phyloP scores from a whole-genome alignment of 2,797 vertebrate species.

The Rhinella marina region DNA sequence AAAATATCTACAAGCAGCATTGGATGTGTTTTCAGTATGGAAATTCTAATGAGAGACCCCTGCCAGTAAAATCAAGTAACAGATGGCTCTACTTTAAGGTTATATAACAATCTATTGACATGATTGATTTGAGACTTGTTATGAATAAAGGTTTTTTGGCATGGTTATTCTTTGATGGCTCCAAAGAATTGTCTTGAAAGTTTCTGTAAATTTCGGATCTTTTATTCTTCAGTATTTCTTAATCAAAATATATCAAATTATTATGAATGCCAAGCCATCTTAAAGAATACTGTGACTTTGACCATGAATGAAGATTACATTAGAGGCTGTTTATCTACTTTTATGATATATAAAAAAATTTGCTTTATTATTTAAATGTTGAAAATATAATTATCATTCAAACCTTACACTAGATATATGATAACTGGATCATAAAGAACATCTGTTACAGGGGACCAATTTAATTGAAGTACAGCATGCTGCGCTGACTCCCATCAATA shows the following conservation, averaged over 20 bases:
- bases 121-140: constrained; percentile 33
- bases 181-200: constrained; percentile 34
- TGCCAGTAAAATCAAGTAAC: constrained; percentile 48
- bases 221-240: constrained; percentile 11
- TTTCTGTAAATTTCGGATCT: constrained; percentile 9
- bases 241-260: not conserved
- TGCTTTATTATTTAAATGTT: not conserved
- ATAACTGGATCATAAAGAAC: not conserved
- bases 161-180: constrained; percentile 10
- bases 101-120: constrained; percentile 29
- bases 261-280: constrained; percentile 9
- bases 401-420: not conserved
- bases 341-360: not conserved
- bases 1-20: constrained; percentile 2
- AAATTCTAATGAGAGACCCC: constrained; percentile 16
- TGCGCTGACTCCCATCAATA: no score
- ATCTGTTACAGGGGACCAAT: not conserved
- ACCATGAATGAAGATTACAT: not conserved
- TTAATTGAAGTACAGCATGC: no score
- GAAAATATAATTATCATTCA: not conserved
- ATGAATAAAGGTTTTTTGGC: constrained; percentile 16
- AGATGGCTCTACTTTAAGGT: constrained; percentile 33
- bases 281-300: constrained; percentile 7
- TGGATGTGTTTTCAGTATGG: constrained; percentile 7
- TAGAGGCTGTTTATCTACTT: not conserved